Conservation (phyloP, 2,888 invertebrate species). For the Microdon myrmicae region DNA sequence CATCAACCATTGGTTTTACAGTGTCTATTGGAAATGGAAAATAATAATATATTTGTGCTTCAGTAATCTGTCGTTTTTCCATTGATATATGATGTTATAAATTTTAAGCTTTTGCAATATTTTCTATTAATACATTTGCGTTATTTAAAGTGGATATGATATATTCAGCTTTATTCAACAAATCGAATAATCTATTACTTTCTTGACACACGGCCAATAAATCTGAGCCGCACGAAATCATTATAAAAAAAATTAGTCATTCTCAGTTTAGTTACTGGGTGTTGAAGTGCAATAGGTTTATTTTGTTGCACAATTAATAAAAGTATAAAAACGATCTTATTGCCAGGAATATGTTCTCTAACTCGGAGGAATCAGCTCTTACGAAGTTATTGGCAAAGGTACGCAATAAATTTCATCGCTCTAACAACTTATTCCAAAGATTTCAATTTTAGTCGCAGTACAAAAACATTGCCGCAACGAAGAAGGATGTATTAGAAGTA, state of each 20-base stretch:
- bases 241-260: constrained; percentile 37
- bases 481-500: constrained; percentile 75
- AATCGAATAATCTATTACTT: too few species aligned
- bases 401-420: constrained; percentile 33
- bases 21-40: too few species aligned
- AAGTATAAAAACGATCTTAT: constrained; percentile 1
- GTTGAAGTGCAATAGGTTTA: constrained; percentile 29
- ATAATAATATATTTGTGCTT: too few species aligned
- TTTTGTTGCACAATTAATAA: constrained; percentile 26
- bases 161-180: too few species aligned
- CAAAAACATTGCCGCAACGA: constrained; percentile 74
- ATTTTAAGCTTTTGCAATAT: too few species aligned
- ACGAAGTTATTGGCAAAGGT: constrained; percentile 69
- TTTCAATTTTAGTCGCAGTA: constrained; percentile 70
- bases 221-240: too few species aligned
- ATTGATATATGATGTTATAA: too few species aligned
- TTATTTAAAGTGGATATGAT: too few species aligned
- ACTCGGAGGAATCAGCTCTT: constrained; percentile 68
- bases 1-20: too few species aligned
- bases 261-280: constrained; percentile 25
- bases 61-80: too few species aligned
- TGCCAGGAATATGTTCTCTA: constrained; percentile 58
- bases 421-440: constrained; percentile 18
- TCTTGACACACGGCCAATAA: too few species aligned
- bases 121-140: too few species aligned